Evolutionary conservation across 1,140 invertebrate species (phyloP).

Genomic region (Danaus melanippus): DNA sequence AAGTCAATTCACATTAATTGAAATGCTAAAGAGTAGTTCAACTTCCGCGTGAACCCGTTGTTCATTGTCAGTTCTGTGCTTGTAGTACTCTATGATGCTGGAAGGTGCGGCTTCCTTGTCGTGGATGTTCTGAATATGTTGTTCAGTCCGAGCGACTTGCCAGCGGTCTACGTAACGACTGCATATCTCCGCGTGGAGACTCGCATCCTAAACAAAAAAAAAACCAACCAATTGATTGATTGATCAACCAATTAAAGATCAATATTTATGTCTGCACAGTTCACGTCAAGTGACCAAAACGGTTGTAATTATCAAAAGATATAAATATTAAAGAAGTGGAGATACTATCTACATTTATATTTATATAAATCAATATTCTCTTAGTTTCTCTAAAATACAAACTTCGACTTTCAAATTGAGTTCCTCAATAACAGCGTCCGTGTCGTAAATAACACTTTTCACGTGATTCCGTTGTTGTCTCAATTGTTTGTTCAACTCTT

Average conservation of each 20-base stretch:
- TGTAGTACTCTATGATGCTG: conserved; percentile 37
- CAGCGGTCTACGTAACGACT: conserved; percentile 43
- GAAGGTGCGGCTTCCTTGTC: conserved; percentile 31
- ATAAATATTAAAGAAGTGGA: too few relatives aligned
- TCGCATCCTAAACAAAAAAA: conserved; percentile 35
- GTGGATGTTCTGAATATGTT: conserved; percentile 34
- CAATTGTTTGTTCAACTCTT: conserved; percentile 40
- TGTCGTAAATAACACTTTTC: conserved; percentile 44
- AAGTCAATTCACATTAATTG: conserved; percentile 38
- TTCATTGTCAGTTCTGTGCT: conserved; percentile 39
- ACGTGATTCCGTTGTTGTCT: conserved; percentile 51
- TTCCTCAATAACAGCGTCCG: conserved; percentile 34
- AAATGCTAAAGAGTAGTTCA: conserved; percentile 45
- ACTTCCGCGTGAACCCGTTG: conserved; percentile 52
- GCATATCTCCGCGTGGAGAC: conserved; percentile 35
- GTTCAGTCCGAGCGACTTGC: conserved; percentile 49
- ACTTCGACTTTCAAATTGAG: conserved; percentile 46
- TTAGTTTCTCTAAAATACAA: conserved; percentile 7
- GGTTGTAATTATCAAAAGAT: too few relatives aligned
- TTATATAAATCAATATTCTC: too few relatives aligned
- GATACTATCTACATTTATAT: too few relatives aligned
- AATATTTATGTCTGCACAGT: too few relatives aligned
- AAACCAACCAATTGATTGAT: conserved; percentile 1
- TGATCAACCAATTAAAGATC: too few relatives aligned
- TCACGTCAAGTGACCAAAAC: too few relatives aligned